Base-by-base conservation (phyloP, 2,113 vertebrate species). In the Setophaga coronata region DNA sequence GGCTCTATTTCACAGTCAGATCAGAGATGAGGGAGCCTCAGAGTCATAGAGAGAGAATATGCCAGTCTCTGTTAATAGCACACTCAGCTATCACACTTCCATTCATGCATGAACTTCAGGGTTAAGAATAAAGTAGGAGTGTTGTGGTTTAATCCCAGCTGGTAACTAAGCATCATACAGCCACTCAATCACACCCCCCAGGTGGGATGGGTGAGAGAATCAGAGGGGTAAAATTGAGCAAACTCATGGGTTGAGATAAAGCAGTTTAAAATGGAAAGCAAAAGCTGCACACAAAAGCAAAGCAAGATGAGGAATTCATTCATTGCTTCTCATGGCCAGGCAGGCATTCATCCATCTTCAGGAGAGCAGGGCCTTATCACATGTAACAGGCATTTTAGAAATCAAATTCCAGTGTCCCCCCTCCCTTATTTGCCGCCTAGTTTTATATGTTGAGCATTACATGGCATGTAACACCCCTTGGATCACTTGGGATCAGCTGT, bases 121-220 rank as follows among this genome's bases (percentile, higher is more conserved):
- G 12, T 69, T 50, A 12, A 57, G 26, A 34, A 42, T 20, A 60
- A 70, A 73, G 14, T n/a, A 29, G 6, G 7, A 38, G 11, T 33
- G 18, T 21, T 1, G 0, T 17, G 24, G 16, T 77, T 80, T 65
- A 43, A 80, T 7, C 9, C 6, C 31, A 72, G 43, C 14, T 72
- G 36, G 57, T 47, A 34, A 34, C 25, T 29, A 31, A 50, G 50
- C 14, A 36, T 36, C 14, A 7, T 15, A 50, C 14, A 42, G 66
- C 9, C 1, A 0, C 26, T 65, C 1, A 0, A 65, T 43, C 50
- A 50, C 23, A 26, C 4, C 2, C 8, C 17, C 3, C 9, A 13
- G 9, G 0, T 33, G 26, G 21, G 26, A 33, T 24, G 31, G 9
- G 6, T 23, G 4, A 42, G 26, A 64, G 14, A 65, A 50, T 10